Percentiles rank a stretch among this genome's conserved stretches.
These are phyloP conservation scores for Epirrita christyi DNA, from an alignment of 2,888 invertebrate species.

Conservation along the genomic window DNA sequence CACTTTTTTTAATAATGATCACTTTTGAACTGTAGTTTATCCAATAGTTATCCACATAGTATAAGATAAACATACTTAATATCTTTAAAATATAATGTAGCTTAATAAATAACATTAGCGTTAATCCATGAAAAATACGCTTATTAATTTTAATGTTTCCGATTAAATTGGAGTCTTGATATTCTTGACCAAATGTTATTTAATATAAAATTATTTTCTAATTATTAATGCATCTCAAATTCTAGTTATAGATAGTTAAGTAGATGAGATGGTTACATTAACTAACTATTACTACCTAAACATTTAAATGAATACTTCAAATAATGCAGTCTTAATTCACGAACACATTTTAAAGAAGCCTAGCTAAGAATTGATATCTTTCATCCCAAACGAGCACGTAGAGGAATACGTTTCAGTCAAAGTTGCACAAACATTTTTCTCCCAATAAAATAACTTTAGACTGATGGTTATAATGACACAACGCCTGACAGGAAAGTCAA, in stretches of 20 bases:
- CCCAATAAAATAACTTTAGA: conserved; percentile 47
- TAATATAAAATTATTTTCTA: conserved; percentile 75
- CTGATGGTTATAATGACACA: conserved; percentile 52
- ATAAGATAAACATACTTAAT: conserved; percentile 24
- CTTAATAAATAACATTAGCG: conserved; percentile 54
- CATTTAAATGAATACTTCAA: not conserved
- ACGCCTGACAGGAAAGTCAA: conserved; percentile 43
- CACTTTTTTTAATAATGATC: conserved; percentile 33
- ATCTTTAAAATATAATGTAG: conserved; percentile 39
- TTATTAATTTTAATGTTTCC: conserved; percentile 85
- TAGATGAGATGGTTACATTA: no score
- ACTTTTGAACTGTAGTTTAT: conserved; percentile 33
- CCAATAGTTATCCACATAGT: conserved; percentile 27
- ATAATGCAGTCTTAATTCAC: conserved; percentile 2
- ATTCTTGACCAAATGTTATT: conserved; percentile 83
- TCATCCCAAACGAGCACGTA: not conserved
- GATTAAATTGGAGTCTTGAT: conserved; percentile 82
- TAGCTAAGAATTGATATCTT: not conserved
- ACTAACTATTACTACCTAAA: no score
- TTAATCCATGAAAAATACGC: conserved; percentile 82
- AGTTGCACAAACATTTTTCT: conserved; percentile 25
- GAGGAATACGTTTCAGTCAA: not conserved
- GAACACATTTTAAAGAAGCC: conserved; percentile 4
- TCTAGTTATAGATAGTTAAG: conserved; percentile 45
- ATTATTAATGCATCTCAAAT: conserved; percentile 69